These are phyloP conservation scores for Drosophila kohkoa DNA, from an alignment of 1,140 invertebrate species.

Conservation along the genomic window DNA sequence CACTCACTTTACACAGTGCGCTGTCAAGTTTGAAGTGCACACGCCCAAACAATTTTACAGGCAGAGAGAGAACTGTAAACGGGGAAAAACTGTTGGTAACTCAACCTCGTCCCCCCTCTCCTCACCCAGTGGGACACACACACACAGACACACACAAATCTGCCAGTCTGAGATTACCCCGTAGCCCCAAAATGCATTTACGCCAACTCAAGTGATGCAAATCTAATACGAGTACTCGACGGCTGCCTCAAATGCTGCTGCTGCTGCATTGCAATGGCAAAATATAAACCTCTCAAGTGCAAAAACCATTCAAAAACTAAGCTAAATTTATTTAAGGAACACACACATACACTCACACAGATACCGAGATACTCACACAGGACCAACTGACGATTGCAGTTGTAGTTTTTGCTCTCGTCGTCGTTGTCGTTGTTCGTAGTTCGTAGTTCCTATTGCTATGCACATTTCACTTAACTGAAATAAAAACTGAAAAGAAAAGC, in stretches of 20 bases:
- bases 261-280: constrained; percentile 51
- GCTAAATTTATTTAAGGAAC: constrained; percentile 82
- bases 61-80: constrained; percentile 45
- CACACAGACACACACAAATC: constrained; percentile 59
- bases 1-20: neutral
- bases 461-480: constrained; percentile 81
- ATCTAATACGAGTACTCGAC: constrained; percentile 71
- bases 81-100: constrained; percentile 10
- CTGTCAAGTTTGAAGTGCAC: constrained; percentile 57
- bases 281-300: constrained; percentile 83
- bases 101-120: too few species aligned
- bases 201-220: constrained; percentile 82
- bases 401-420: constrained; percentile 18
- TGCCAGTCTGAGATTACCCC: constrained; percentile 78
- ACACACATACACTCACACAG: constrained; percentile 17
- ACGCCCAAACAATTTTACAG: constrained; percentile 70
- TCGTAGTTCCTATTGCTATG: constrained; percentile 45
- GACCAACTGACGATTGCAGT: constrained; percentile 17
- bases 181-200: constrained; percentile 78
- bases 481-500: constrained; percentile 83
- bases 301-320: constrained; percentile 83
- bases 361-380: neutral
- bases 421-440: constrained; percentile 11
- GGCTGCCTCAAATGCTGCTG: neutral
- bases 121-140: too few species aligned